phyloP scores from a whole-genome alignment of 2,797 vertebrate species.

The Xenops minutus region DNA sequence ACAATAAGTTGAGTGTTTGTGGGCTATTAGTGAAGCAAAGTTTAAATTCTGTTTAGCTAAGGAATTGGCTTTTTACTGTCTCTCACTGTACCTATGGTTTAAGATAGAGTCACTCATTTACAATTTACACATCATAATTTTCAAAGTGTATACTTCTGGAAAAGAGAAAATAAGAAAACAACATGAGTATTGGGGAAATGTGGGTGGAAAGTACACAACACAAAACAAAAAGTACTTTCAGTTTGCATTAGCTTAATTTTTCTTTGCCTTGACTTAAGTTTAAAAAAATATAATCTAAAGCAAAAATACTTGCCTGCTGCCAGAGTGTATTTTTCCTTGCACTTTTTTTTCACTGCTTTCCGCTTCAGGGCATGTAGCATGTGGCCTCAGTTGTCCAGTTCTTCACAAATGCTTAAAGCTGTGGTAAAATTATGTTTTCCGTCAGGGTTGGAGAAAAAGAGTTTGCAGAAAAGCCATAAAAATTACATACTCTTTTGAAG shows the following conservation, averaged over 20 bases:
- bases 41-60: not conserved
- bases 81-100: not conserved
- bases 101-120: not conserved
- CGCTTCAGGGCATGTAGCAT: not conserved
- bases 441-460: not conserved
- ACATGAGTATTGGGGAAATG: accelerated
- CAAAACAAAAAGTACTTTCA: not conserved
- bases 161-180: not conserved
- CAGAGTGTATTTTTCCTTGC: not conserved
- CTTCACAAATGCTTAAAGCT: not conserved
- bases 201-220: not conserved
- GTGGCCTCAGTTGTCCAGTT: not conserved
- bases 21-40: not conserved
- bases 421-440: not conserved
- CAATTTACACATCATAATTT: not conserved
- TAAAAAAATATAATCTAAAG: not conserved
- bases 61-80: not conserved
- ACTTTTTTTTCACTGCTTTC: not conserved
- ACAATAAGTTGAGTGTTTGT: not conserved
- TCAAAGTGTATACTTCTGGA: not conserved
- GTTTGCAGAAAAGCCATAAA: not conserved
- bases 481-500: not conserved
- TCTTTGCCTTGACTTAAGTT: not conserved
- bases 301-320: not conserved
- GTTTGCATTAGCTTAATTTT: not conserved